A percentile compares a stretch with the other conserved stretches of the same genome.
Evolutionary conservation across 2,797 vertebrate genomes (phyloP).

Genomic region (Spondyliosoma cantharus): DNA sequence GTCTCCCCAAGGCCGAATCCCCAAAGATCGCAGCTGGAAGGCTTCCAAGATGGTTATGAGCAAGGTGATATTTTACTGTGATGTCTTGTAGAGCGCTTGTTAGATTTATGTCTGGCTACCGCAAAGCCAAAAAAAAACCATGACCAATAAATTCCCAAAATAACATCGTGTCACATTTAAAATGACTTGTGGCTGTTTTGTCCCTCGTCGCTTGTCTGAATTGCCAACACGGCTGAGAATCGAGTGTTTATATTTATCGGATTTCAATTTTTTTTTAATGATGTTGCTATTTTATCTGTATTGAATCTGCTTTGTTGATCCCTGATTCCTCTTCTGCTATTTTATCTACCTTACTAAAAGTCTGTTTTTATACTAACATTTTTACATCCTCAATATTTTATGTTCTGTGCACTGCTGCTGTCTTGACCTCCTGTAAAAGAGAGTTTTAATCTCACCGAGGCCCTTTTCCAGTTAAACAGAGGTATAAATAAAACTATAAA

Average conservation of each 20-base stretch:
- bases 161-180: constrained; percentile 16
- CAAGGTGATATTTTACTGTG: constrained; percentile 80
- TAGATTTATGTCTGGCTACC: constrained; percentile 18
- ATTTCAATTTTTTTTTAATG: constrained; percentile 6
- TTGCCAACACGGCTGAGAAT: background rate
- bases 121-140: constrained; percentile 16
- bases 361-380: constrained; percentile 3
- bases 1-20: constrained; percentile 78
- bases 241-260: background rate
- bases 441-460: background rate
- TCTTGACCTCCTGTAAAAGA: constrained; percentile 4
- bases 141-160: constrained; percentile 22
- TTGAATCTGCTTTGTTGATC: background rate
- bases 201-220: background rate
- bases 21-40: constrained; percentile 87
- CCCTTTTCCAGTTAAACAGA: background rate
- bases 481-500: background rate
- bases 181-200: background rate
- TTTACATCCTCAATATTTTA: constrained; percentile 14
- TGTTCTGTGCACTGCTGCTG: background rate
- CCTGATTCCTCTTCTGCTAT: background rate
- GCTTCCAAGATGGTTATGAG: constrained; percentile 84
- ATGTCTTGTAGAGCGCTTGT: background rate
- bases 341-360: background rate
- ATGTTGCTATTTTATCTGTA: background rate